A percentile compares a stretch with the other conserved stretches of the same genome.
Evolutionary conservation across 2,888 invertebrate species (phyloP).

Genomic region (Phaedon cochleariae): DNA sequence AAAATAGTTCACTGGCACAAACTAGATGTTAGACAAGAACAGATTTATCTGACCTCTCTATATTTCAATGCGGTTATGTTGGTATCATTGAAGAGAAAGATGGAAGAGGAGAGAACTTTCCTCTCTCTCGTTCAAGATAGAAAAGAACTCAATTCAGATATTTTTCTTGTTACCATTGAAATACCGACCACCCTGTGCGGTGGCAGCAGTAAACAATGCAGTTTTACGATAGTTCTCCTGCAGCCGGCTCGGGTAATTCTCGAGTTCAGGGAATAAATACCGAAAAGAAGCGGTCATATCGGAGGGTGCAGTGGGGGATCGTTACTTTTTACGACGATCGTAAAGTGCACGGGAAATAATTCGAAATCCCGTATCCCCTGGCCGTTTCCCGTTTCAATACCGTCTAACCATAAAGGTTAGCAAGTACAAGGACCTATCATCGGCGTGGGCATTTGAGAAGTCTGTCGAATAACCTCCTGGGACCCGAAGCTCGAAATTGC

Average conservation of each 20-base stretch:
- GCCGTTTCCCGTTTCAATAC: constrained; percentile 41
- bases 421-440: not conserved
- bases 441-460: not conserved
- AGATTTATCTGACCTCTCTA: too few relatives aligned
- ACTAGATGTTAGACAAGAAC: too few relatives aligned
- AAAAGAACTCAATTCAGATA: too few relatives aligned
- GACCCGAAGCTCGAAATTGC: too few relatives aligned
- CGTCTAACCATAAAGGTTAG: constrained; percentile 36
- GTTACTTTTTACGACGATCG: constrained; percentile 52
- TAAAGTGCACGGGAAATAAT: constrained; percentile 53
- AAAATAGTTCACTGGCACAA: too few relatives aligned
- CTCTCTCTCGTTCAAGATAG: too few relatives aligned
- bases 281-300: constrained; percentile 41
- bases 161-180: too few relatives aligned
- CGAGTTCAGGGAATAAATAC: constrained; percentile 27
- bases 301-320: constrained; percentile 43
- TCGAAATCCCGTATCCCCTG: constrained; percentile 42
- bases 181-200: constrained; percentile 1
- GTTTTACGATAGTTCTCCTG: constrained; percentile 30
- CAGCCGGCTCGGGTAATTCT: constrained; percentile 30
- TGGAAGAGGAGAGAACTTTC: too few relatives aligned
- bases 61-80: too few relatives aligned
- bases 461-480: too few relatives aligned
- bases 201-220: constrained; percentile 31
- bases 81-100: too few relatives aligned